Evolutionary conservation across 1,140 invertebrate species (phyloP).

Genomic region (Zaprionus capensis): DNA sequence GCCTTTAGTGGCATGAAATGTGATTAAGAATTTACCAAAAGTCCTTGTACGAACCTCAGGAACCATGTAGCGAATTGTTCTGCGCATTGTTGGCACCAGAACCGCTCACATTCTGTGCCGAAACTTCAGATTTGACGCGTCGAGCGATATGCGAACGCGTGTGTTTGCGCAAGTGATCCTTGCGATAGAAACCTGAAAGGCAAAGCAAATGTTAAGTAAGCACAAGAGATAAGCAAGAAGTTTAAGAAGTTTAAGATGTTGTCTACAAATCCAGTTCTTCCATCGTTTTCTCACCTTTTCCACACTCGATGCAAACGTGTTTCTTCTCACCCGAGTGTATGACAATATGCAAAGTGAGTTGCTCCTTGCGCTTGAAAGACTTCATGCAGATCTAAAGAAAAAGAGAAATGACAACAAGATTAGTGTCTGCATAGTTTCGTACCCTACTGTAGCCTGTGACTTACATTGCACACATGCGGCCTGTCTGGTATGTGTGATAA

Average conservation of each 20-base stretch:
- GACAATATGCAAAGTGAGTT: constrained; percentile 92
- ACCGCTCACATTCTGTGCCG: constrained; percentile 84
- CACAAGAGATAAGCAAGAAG: background rate
- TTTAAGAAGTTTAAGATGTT: background rate
- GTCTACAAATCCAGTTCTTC: background rate
- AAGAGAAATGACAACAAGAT: background rate
- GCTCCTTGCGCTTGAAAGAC: constrained; percentile 94
- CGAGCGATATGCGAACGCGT: constrained; percentile 84
- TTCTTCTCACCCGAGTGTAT: constrained; percentile 94
- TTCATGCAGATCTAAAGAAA: constrained; percentile 89
- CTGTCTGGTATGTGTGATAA: constrained; percentile 92
- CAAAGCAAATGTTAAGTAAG: background rate
- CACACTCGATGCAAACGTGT: constrained; percentile 93
- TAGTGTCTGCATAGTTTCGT: background rate
- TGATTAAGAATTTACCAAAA: constrained; percentile 84
- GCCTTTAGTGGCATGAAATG: constrained; percentile 72
- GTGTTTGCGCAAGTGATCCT: constrained; percentile 91
- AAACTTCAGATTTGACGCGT: constrained; percentile 85
- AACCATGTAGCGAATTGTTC: constrained; percentile 78
- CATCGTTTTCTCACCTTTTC: constrained; percentile 88
- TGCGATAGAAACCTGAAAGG: constrained; percentile 88
- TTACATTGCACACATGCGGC: constrained; percentile 91
- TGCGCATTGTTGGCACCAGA: constrained; percentile 78
- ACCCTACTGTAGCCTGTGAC: constrained; percentile 9
- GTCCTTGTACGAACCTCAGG: constrained; percentile 85